Base-by-base conservation (phyloP, 2,888 invertebrate species). In the Drosophila putrida region DNA sequence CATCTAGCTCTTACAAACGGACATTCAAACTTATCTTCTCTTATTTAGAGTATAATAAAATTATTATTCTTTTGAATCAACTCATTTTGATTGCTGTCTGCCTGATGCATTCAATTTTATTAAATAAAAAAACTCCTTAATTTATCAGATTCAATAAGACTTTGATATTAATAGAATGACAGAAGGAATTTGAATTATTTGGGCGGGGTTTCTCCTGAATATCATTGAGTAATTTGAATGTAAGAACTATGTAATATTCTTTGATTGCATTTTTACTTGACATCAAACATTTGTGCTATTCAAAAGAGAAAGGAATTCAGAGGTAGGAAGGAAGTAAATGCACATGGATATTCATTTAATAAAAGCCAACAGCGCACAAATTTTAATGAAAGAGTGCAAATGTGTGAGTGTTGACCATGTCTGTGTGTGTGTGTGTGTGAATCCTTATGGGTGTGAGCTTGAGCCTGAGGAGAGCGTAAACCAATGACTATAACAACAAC, bases 341-440 rank as follows among this genome's bases (percentile, higher is more conserved):
- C 38, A 64, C 65, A 74, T 67, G 81, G 73, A 81, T 83, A 86
- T 86, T 78, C 83, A 78, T 86, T 83, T 86, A 86, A 83, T 86
- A 83, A 83, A 86, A 86, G 77, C 83, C 83, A 83, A 73, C 79
- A 75, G 78, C 64, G 79, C 62, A 77, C 71, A 78, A 78, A 74
- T 83, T 83, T 86, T 83, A 83, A 83, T 83, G 86, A 83, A 83
- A 82, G 76, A 75, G 68, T 78, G 71, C 73, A 69, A 83, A 69
- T 59, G 71, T 70, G 46, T 66, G 46, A 49, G 50, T 57, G 53
- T 75, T 57, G 44, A 36, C 57, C 57, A 15, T 39, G 51, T 13
- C 38, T 31, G 43, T 59, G 46, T 43, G 65, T 71, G 57, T 65
- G 69, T 53, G 66, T 39, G 67, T 53, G n/a, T 11, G 33, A 1